Evolutionary conservation across 1,140 invertebrate species (phyloP).

Genomic region (Pseudachorutes palmiensis): DNA sequence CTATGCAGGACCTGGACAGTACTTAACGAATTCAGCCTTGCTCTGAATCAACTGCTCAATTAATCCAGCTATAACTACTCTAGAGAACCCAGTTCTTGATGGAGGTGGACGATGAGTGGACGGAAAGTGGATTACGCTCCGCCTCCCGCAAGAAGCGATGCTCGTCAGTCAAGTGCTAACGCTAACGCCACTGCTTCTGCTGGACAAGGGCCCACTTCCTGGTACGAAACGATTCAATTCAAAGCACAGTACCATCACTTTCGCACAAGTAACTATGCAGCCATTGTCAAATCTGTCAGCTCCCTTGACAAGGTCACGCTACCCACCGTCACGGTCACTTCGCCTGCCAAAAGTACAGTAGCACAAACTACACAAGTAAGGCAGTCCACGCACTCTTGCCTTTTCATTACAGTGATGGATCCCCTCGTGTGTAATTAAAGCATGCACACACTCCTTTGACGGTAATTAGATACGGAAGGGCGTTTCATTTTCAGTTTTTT

Average conservation of each 20-base stretch:
- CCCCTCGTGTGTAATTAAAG: neutral
- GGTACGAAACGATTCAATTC: neutral
- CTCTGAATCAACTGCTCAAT: neutral
- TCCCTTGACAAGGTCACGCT: neutral
- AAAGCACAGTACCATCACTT: neutral
- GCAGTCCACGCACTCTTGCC: neutral
- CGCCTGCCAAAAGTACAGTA: neutral
- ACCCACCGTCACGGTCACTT: neutral
- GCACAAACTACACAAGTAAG: neutral
- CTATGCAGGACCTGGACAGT: neutral
- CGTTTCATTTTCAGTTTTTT: neutral
- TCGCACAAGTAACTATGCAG: neutral
- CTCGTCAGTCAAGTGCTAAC: neutral
- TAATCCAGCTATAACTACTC: neutral
- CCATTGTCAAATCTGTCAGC: neutral
- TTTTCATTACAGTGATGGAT: neutral
- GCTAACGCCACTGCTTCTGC: neutral
- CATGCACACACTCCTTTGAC: too few relatives aligned
- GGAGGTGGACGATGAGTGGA: neutral
- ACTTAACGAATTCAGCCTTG: neutral
- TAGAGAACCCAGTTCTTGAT: neutral
- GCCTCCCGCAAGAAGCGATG: neutral
- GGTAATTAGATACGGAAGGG: neutral
- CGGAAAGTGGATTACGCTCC: neutral
- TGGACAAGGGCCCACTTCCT: neutral